Evolutionary conservation across 2,797 vertebrate species (phyloP), one percentile per base, ranked within the genome.

Genomic region (Momotus momota): DNA sequence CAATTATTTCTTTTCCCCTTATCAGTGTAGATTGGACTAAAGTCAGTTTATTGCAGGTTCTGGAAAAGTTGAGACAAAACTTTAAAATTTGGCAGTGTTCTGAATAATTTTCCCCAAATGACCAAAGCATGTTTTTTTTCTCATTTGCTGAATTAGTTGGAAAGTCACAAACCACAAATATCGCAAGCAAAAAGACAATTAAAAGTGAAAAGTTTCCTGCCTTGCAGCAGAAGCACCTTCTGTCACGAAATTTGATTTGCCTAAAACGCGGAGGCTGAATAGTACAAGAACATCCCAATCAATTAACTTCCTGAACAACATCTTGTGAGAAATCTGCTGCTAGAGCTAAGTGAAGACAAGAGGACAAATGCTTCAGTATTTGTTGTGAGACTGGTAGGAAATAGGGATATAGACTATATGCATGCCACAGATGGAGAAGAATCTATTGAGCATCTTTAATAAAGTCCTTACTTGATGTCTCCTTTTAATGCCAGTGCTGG

Each of bases 321-420:
- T 90, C 82, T 86, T 93, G 75, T 78, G 87, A 66, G 73, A 92
- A 90, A 88, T 88, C 71, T 94, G 62, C 71, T 88, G n/a, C 65
- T n/a, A 8, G 45, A 61, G 52, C 71, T 77, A 33, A 25, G 51
- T 67, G 31, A 75, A 66, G 54, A 33, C 55, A 81, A 52, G 85
- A 51, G 2, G 31, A 88, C 64, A 92, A 90, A 86, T 49, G 25
- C 40, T 74, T 70, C 1, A 3, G 26, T 84, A 65, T 90, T 78
- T 91, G 29, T 58, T 92, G 40, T 71, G 88, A 83, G 71, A 31
- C 49, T 64, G 64, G 33, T 71, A 73, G 57, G 66, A 88, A 58
- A 66, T 1, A 9, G 33, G 41, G 49, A 14, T 51, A 21, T 40
- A 57, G 45, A 57, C 66, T 61, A 41, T 40, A 14, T 25, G 38